Evolutionary conservation across 2,888 invertebrate genomes (phyloP).

Genomic region (Thecocarcelia acutangulata): DNA sequence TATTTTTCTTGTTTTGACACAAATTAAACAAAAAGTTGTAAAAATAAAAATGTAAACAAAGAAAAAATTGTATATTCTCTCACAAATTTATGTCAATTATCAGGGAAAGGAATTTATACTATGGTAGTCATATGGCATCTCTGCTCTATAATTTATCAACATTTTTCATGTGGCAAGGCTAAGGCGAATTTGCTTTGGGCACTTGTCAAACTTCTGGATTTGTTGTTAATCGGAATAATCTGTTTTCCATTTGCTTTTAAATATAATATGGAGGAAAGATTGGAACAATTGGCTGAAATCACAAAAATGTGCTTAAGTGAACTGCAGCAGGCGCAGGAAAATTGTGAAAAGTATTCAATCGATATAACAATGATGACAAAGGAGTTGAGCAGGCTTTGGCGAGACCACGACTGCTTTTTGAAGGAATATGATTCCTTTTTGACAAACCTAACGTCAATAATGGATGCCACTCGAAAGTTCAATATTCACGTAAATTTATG

Average conservation of each 20-base stretch:
- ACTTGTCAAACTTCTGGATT: no score
- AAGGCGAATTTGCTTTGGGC: no score
- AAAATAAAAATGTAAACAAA: no score
- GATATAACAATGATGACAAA: constrained; percentile 37
- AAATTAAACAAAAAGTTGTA: no score
- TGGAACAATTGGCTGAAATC: constrained; percentile 61
- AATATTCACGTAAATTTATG: constrained; percentile 65
- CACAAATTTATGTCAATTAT: no score
- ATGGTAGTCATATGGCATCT: no score
- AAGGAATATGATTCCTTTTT: constrained; percentile 61
- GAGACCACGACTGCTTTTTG: constrained; percentile 26
- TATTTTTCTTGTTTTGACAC: no score
- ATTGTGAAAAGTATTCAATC: constrained; percentile 33
- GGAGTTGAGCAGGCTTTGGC: constrained; percentile 34
- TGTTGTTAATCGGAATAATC: no score
- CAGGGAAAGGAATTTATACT: no score
- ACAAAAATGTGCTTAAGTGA: constrained; percentile 64
- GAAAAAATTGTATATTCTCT: no score
- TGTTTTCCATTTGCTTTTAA: not conserved
- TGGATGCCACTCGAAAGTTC: constrained; percentile 67
- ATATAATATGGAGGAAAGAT: constrained; percentile 47
- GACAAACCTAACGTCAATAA: constrained; percentile 59
- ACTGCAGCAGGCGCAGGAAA: constrained; percentile 52
- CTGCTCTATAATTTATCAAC: no score
- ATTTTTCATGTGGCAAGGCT: no score